Base-by-base conservation (phyloP, 1,140 invertebrate genomes). In the Diachasmimorpha longicaudata region DNA sequence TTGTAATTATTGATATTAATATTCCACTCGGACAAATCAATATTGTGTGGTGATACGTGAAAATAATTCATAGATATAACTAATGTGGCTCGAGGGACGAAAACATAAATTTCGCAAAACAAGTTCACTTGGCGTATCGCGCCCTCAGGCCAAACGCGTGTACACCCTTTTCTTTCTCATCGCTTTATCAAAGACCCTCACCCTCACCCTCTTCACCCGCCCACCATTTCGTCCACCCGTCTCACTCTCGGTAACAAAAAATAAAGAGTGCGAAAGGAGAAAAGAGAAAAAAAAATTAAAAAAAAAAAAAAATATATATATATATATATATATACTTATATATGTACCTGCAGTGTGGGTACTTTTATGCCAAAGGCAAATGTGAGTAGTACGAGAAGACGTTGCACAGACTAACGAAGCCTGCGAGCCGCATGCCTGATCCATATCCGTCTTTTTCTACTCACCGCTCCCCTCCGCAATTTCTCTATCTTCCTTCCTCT, bases 61-160 rank as follows among this genome's bases (percentile, higher is more conserved):
- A 42, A 11, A 42, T 42, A 1, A 42, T 42, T 9, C 48, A 25
- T 25, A 63, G 25, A 63, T 63, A 52, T 4, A 0, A 23, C 4
- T 23, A 25, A 63, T 21, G 10, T 25, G 58, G 21, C 58, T 25
- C 23, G 8, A 25, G 58, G 14, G 58, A 25, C 23, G 77, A 80
- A 81, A 82, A 80, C 80, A 80, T 82, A 81, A 82, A 82, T 82
- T 82, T 74, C 63, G 72, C 74, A 78, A 81, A 82, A 77, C 77
- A 77, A 82, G 82, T 79, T 80, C 74, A 76, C 55, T 58, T 75
- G 70, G 75, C 78, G 63, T 81, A 75, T 77, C 81, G 75, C 72
- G 77, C 77, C 77, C 55, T 74, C 66, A 63, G 79, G 81, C 79
- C 67, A 78, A 81, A 39, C 66, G 39, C 69, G 72, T 31, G 31